Evolutionary conservation across 2,888 invertebrate genomes (phyloP).

Genomic region (Tortrix viridana): DNA sequence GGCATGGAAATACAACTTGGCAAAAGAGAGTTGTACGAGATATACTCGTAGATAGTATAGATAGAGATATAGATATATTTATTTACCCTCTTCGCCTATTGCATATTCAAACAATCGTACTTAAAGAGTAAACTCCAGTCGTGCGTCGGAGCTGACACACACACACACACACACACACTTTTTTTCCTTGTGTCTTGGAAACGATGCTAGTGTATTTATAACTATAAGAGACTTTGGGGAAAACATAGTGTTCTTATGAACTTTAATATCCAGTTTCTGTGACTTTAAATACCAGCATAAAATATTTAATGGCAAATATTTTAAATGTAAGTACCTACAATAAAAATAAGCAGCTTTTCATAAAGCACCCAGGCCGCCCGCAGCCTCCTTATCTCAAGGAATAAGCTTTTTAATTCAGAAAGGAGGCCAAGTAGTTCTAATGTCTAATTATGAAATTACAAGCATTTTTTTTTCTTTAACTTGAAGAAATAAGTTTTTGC

Average conservation of each 20-base stretch:
- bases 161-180: no score
- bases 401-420: constrained; percentile 31
- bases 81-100: no score
- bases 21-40: no score
- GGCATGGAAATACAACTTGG: no score
- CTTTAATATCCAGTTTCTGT: not conserved
- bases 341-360: constrained; percentile 15
- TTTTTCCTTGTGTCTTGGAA: not conserved
- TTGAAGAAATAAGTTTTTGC: no score
- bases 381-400: constrained; percentile 24
- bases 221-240: not conserved
- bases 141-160: no score
- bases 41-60: no score
- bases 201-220: not conserved
- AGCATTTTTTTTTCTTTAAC: not conserved
- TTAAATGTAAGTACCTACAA: not conserved
- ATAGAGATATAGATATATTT: no score
- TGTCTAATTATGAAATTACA: constrained; percentile 7
- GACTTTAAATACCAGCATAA: not conserved
- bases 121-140: no score
- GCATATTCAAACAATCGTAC: no score
- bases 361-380: constrained; percentile 19
- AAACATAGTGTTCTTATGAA: not conserved
- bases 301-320: no score
- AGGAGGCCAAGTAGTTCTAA: constrained; percentile 19